A percentile compares a stretch with the other conserved stretches of the same genome.
These are phyloP conservation scores for Latheticus oryzae DNA, from an alignment of 2,888 invertebrate species.

Conservation along the genomic window DNA sequence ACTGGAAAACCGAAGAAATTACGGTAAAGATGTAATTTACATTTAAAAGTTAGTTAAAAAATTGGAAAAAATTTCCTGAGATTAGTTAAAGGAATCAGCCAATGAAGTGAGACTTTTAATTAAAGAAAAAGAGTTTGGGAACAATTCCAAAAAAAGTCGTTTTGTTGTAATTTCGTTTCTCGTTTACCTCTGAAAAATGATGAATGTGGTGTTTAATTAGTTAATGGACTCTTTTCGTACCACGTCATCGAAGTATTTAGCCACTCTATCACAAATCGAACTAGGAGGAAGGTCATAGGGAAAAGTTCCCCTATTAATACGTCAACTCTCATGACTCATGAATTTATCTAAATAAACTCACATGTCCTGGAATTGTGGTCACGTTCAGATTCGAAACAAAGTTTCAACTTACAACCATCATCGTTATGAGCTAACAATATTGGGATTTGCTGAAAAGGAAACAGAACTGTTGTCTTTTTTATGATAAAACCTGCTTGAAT, in stretches of 20 bases:
- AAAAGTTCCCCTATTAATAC: slow-evolving; percentile 14
- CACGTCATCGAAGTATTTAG: slow-evolving; percentile 10
- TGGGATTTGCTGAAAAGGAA: slow-evolving; percentile 28
- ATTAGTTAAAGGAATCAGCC: too few species aligned
- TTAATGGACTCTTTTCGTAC: slow-evolving; percentile 9
- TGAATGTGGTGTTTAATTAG: slow-evolving; percentile 4
- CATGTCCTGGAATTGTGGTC: slow-evolving; percentile 31
- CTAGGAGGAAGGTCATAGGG: too few species aligned
- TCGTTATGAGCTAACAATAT: slow-evolving; percentile 32
- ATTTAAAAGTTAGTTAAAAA: slow-evolving; percentile 35
- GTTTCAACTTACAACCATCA: slow-evolving; percentile 32
- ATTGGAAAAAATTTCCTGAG: too few species aligned
- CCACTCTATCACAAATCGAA: slow-evolving; percentile 18
- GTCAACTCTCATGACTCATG: slow-evolving; percentile 31
- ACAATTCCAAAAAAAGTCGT: too few species aligned
- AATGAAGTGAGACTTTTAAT: too few species aligned
- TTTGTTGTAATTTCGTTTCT: too few species aligned
- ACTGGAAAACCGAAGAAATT: slow-evolving; percentile 30
- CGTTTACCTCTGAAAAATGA: slow-evolving; percentile 1
- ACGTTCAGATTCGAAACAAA: slow-evolving; percentile 40
- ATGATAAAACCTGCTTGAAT: too few species aligned
- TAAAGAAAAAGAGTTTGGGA: too few species aligned
- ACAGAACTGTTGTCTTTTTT: too few species aligned
- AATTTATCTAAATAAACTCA: slow-evolving; percentile 30
- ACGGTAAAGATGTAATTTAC: slow-evolving; percentile 33